Conservation (phyloP, 2,888 invertebrate species). For the Pseudococcus jackbeardsleyi region DNA sequence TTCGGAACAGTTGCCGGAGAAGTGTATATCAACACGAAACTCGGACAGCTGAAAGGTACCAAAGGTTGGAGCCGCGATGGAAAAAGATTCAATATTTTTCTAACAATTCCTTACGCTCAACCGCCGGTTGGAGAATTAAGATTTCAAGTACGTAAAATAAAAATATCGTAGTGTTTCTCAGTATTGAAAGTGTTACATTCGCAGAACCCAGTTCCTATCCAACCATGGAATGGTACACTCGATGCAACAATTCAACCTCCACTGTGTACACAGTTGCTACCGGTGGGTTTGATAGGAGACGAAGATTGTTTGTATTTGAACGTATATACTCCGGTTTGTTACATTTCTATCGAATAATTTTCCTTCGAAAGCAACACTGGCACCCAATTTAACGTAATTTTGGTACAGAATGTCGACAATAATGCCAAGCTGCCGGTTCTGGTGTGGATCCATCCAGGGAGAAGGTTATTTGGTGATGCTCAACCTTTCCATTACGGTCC, state of each 20-base stretch:
- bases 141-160: constrained; percentile 69
- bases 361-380: not conserved
- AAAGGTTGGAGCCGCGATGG: constrained; percentile 68
- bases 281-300: constrained; percentile 69
- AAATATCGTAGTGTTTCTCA: too few relatives aligned
- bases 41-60: constrained; percentile 69
- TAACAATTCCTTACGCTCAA: constrained; percentile 70
- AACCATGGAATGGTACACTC: constrained; percentile 71
- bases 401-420: not conserved
- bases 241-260: constrained; percentile 70
- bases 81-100: constrained; percentile 69
- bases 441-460: constrained; percentile 64
- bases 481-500: constrained; percentile 58
- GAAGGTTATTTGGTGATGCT: constrained; percentile 43
- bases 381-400: too few relatives aligned
- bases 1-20: not conserved
- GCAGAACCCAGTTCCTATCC: constrained; percentile 70
- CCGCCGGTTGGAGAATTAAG: constrained; percentile 70
- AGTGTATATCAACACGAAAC: not conserved
- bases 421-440: constrained; percentile 62
- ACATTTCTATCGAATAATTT: not conserved
- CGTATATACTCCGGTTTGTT: constrained; percentile 70
- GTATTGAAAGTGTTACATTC: not conserved
- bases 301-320: constrained; percentile 74
- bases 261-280: not conserved